These are phyloP conservation scores for Cantharis nigra DNA, from an alignment of 2,888 invertebrate genomes.

Conservation along the genomic window DNA sequence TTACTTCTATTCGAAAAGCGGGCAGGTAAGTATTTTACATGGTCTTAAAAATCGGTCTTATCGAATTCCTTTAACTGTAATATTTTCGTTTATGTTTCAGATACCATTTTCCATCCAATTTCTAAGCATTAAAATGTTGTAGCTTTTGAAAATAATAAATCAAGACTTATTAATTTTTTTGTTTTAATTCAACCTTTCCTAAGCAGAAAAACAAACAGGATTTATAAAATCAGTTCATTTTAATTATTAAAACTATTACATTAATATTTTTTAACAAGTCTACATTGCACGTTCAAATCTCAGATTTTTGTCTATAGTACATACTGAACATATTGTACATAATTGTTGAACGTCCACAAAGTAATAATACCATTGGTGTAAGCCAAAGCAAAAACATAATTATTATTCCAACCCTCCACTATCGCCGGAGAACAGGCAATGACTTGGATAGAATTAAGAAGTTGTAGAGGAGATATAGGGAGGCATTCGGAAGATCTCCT, in stretches of 20 bases:
- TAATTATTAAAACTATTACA: neutral
- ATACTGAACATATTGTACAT: neutral
- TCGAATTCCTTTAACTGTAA: neutral
- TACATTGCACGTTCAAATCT: neutral
- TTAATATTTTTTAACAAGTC: neutral
- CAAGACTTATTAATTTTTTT: neutral
- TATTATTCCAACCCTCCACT: neutral
- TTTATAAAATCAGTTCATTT: neutral
- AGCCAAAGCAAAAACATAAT: neutral
- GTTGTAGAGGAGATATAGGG: neutral
- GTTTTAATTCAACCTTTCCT: neutral
- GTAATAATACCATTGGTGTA: neutral
- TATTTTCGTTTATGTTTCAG: neutral
- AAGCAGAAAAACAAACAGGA: too few species aligned
- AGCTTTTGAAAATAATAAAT: neutral
- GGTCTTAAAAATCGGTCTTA: neutral
- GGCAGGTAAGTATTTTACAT: neutral
- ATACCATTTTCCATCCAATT: neutral
- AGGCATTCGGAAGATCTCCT: neutral
- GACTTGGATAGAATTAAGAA: neutral
- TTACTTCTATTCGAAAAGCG: neutral
- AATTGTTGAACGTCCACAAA: neutral
- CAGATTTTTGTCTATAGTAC: neutral
- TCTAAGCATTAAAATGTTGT: neutral
- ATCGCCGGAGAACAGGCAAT: neutral